Evolutionary conservation across 2,888 invertebrate genomes (phyloP).

Genomic region (Desoria tigrina): DNA sequence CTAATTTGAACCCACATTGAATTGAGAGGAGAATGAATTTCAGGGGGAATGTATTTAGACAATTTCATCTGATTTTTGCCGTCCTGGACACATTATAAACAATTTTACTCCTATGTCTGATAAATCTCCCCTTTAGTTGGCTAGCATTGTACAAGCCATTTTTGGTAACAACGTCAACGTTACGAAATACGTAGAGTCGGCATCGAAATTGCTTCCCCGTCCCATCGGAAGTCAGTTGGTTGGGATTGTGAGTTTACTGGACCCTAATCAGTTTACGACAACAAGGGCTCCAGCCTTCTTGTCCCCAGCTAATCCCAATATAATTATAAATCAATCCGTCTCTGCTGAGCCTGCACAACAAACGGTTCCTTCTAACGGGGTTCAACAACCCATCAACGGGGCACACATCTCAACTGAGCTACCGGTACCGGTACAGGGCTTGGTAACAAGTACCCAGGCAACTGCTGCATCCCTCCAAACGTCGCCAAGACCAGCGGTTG

Average conservation of each 20-base stretch:
- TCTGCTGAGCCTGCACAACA: too few species aligned
- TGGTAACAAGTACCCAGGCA: background rate
- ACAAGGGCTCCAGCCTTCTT: slow-evolving; percentile 34
- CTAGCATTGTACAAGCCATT: slow-evolving; percentile 45
- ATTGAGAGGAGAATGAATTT: too few species aligned
- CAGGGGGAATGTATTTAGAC: too few species aligned
- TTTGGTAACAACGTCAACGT: slow-evolving; percentile 49
- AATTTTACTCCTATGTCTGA: background rate
- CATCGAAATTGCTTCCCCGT: slow-evolving; percentile 42
- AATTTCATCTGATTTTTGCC: background rate
- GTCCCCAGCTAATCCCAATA: background rate
- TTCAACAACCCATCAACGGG: background rate
- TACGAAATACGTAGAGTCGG: slow-evolving; percentile 46
- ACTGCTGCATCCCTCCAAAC: too few species aligned
- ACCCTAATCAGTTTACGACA: slow-evolving; percentile 35
- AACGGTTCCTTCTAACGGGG: slow-evolving; percentile 2
- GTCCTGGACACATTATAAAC: too few species aligned
- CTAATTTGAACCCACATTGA: too few species aligned
- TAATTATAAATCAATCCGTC: too few species aligned
- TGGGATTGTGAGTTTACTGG: slow-evolving; percentile 45
- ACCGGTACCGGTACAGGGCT: background rate
- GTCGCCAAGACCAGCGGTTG: slow-evolving; percentile 1
- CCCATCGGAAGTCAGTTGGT: slow-evolving; percentile 44
- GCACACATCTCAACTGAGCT: too few species aligned
- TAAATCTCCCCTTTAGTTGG: slow-evolving; percentile 27